Base-by-base conservation (phyloP, 2,888 invertebrate genomes). In the Parapristionchus giblindavisi region DNA sequence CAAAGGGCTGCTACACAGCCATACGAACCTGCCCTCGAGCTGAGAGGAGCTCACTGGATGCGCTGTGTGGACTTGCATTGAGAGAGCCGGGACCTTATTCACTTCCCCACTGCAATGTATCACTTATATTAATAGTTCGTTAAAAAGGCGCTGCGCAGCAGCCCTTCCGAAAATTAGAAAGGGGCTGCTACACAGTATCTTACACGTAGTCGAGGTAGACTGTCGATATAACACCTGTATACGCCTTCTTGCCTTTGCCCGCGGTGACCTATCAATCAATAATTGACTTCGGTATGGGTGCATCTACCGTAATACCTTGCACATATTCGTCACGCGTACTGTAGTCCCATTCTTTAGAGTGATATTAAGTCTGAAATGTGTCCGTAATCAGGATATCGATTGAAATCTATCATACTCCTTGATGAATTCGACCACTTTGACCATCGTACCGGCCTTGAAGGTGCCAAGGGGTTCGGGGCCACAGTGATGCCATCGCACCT, bases 401-500 rank as follows among this genome's bases (percentile, higher is more conserved):
- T 21, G 40, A n/a, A n/a, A 40, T 68, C 51, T 34, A 52, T 38
- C 52, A 34, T 52, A 68, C 68, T 52, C 52, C 36, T 68, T 68
- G 24, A 27, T 32, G 36, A 52, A 68, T n/a, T 52, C 68, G 24
- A 68, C 8, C 17, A 52, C 68, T 27, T 52, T 68, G 24, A 68
- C 68, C n/a, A 36, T 17, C 2, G 68, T 68, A 2, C 68, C 68
- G 8, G 51, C 51, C 34, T 68, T 52, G 51, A 52, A 52, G 34
- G 34, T 68, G 52, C 51, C 51, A 17, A 68, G 68, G 8, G 68
- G 68, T 34, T 51, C 51, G 14, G 68, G 68, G 4, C 68, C 68
- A 51, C 51, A 21, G 52, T 68, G 68, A 52, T 52, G 51, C 68
- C 68, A 68, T 68, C 68, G 68, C 51, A 68, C 51, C 68, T 68